Conservation (phyloP, 2,888 invertebrate genomes). For the Drosophila demipolita region DNA sequence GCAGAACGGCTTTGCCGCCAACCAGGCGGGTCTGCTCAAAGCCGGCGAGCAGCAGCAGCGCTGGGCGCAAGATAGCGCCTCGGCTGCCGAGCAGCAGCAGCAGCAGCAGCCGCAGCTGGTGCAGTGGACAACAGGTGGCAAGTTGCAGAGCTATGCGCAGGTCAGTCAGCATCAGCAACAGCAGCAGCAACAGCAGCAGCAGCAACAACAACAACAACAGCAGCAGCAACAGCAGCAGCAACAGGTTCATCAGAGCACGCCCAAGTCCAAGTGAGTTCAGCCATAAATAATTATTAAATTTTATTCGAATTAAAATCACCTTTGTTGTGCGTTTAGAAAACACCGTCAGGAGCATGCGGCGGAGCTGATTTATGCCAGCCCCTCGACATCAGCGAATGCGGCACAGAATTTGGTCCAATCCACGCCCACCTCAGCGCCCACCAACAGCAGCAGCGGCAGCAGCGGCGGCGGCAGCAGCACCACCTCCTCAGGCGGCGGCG, state of each 20-base stretch:
- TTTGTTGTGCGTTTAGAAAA: constrained; percentile 68
- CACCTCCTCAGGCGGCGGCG: constrained; percentile 36
- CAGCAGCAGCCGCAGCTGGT: constrained; percentile 81
- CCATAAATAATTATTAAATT: neutral
- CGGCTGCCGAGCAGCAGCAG: constrained; percentile 36
- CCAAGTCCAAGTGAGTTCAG: constrained; percentile 80
- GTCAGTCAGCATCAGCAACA: constrained; percentile 78
- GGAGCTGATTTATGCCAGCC: constrained; percentile 82
- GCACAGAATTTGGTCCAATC: constrained; percentile 75
- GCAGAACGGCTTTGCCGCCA: constrained; percentile 87
- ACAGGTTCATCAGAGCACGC: constrained; percentile 74
- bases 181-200: constrained; percentile 74
- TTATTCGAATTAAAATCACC: neutral
- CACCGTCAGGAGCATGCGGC: constrained; percentile 80
- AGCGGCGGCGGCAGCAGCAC: constrained; percentile 68
- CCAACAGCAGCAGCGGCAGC: constrained; percentile 55
- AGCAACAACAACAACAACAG: constrained; percentile 62
- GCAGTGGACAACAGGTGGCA: constrained; percentile 88
- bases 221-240: constrained; percentile 72
- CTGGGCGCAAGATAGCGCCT: constrained; percentile 68
- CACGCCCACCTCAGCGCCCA: constrained; percentile 76
- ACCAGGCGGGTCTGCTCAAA: constrained; percentile 72
- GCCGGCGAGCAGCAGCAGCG: constrained; percentile 77
- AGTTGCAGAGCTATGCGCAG: constrained; percentile 89
- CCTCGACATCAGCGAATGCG: constrained; percentile 78